phyloP scores from a whole-genome alignment of 2,888 invertebrate species.

The Xestia rhomboidea region DNA sequence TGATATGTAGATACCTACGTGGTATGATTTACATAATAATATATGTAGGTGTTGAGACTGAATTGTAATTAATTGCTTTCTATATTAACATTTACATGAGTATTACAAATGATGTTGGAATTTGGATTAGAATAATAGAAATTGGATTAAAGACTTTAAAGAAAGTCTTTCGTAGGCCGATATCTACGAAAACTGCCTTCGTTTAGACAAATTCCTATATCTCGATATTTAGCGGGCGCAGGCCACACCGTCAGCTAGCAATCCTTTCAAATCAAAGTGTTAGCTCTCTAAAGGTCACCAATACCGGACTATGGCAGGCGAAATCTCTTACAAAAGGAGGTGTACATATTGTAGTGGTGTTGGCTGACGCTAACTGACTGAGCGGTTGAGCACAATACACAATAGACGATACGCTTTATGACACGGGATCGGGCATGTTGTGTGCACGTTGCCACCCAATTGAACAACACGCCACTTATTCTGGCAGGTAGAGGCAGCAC shows the following conservation, averaged over 20 bases:
- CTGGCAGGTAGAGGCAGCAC: constrained; percentile 18
- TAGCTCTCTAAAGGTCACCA: background rate
- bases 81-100: constrained; percentile 12
- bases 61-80: constrained; percentile 36
- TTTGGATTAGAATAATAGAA: background rate
- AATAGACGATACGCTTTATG: constrained; percentile 55
- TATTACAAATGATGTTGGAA: background rate
- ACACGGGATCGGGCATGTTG: constrained; percentile 14
- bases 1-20: background rate
- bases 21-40: constrained; percentile 49
- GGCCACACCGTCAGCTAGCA: no score
- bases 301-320: background rate
- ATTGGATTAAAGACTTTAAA: background rate
- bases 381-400: constrained; percentile 59
- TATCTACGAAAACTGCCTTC: background rate
- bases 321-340: constrained; percentile 27
- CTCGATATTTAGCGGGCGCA: background rate
- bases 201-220: background rate
- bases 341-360: constrained; percentile 56
- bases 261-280: background rate
- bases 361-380: constrained; percentile 41
- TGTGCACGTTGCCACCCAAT: constrained; percentile 60
- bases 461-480: constrained; percentile 45
- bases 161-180: background rate
- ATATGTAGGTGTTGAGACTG: background rate